phyloP scores from a whole-genome alignment of 2,888 invertebrate genomes.

The Hemistola chrysoprasaria region DNA sequence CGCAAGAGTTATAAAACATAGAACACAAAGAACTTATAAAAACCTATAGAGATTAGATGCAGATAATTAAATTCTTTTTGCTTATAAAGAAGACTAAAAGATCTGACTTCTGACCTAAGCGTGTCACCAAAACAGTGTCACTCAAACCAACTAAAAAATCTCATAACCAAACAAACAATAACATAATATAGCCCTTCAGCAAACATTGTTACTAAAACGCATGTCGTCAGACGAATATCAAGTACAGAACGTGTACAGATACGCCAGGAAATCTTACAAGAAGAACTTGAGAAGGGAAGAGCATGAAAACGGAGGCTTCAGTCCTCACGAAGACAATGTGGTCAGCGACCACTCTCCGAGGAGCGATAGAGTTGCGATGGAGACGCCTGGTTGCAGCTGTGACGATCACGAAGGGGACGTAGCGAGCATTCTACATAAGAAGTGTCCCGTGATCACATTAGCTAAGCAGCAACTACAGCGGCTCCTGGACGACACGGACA shows the following conservation, averaged over 20 bases:
- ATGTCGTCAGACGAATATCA: conserved; percentile 65
- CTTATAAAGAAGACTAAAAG: too few species aligned
- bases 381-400: conserved; percentile 52
- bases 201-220: not conserved
- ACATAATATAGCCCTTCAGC: too few species aligned
- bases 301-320: conserved; percentile 40
- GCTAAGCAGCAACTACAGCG: conserved; percentile 65
- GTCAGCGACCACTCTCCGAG: conserved; percentile 45
- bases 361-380: conserved; percentile 34
- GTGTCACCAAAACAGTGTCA: too few species aligned
- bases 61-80: too few species aligned
- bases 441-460: conserved; percentile 66
- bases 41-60: too few species aligned
- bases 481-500: conserved; percentile 64
- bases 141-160: too few species aligned
- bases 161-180: too few species aligned
- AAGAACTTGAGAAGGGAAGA: conserved; percentile 43
- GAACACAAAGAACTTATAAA: too few species aligned
- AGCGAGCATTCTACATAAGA: conserved; percentile 65
- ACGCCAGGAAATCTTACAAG: conserved; percentile 63
- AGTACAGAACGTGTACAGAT: conserved; percentile 61
- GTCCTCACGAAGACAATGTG: conserved; percentile 40
- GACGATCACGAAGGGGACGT: conserved; percentile 61
- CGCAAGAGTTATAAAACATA: too few species aligned
- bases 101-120: too few species aligned